Conservation (phyloP, 2,797 vertebrate genomes). For the Rhinatrema bivittatum region DNA sequence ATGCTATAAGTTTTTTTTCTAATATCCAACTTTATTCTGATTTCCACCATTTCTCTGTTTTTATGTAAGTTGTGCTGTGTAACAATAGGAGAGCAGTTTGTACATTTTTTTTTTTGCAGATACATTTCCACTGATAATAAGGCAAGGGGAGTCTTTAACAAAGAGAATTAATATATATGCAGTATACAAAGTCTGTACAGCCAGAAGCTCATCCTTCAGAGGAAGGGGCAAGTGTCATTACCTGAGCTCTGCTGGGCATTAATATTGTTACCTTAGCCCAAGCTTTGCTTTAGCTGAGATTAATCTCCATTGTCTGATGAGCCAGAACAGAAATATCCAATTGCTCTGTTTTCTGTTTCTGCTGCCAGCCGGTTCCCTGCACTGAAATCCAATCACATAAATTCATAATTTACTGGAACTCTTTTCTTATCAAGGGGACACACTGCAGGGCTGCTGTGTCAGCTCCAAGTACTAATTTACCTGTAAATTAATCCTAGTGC, state of each 20-base stretch:
- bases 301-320: slow-evolving; percentile 44
- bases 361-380: slow-evolving; percentile 42
- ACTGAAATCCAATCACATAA: slow-evolving; percentile 54
- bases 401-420: slow-evolving; percentile 45
- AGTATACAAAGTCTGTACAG: neutral
- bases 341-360: slow-evolving; percentile 26
- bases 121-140: no score
- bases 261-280: slow-evolving; percentile 42
- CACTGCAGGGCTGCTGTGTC: neutral
- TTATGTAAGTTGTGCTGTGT: no score
- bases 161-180: no score
- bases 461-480: slow-evolving; percentile 17
- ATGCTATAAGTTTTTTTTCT: no score
- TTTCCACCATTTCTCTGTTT: no score
- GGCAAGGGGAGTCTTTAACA: no score
- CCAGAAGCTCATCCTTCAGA: slow-evolving; percentile 12
- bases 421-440: slow-evolving; percentile 32
- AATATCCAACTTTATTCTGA: no score
- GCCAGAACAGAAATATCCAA: slow-evolving; percentile 45
- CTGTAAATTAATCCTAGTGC: slow-evolving; percentile 20
- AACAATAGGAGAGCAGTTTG: no score
- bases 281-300: slow-evolving; percentile 42
- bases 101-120: no score
- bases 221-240: slow-evolving; percentile 28
- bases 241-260: slow-evolving; percentile 38